Conservation (phyloP, 2,797 vertebrate species). For the Falco cherrug region DNA sequence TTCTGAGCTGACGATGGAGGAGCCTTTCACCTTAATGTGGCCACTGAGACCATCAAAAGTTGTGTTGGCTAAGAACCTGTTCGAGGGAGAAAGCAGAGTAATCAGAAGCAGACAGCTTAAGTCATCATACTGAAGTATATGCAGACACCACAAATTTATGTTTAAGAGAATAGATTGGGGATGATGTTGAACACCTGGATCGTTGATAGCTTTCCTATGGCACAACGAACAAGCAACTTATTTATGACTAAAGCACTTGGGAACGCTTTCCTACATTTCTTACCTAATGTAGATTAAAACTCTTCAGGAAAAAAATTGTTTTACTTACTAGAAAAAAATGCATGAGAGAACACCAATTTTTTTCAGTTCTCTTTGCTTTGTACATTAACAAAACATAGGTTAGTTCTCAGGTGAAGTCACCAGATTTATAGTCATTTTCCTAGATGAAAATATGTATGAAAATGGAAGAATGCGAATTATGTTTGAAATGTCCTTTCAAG, state of each 20-base stretch:
- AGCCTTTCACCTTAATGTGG: constrained; percentile 83
- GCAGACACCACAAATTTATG: neutral
- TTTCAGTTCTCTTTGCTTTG: neutral
- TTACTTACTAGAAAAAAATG: neutral
- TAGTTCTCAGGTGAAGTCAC: neutral
- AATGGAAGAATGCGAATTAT: constrained; percentile 4
- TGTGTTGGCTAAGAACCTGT: constrained; percentile 93
- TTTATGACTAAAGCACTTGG: neutral
- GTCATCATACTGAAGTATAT: neutral
- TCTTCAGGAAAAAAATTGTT: neutral
- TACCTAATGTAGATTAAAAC: neutral
- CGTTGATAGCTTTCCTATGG: neutral
- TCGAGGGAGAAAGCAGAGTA: constrained; percentile 13
- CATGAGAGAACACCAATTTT: neutral
- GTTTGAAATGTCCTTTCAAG: constrained; percentile 23
- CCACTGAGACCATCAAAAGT: constrained; percentile 93
- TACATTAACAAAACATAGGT: neutral
- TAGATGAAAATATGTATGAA: constrained; percentile 15
- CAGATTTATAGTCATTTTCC: neutral
- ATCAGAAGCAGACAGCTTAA: neutral
- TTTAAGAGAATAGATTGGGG: neutral
- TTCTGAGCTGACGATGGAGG: constrained; percentile 87
- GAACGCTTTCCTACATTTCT: neutral
- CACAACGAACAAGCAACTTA: neutral
- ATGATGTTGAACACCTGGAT: neutral